Evolutionary conservation across 2,888 invertebrate species (phyloP), one percentile per base, ranked within the genome.

Genomic region (Apotomis betuletana): DNA sequence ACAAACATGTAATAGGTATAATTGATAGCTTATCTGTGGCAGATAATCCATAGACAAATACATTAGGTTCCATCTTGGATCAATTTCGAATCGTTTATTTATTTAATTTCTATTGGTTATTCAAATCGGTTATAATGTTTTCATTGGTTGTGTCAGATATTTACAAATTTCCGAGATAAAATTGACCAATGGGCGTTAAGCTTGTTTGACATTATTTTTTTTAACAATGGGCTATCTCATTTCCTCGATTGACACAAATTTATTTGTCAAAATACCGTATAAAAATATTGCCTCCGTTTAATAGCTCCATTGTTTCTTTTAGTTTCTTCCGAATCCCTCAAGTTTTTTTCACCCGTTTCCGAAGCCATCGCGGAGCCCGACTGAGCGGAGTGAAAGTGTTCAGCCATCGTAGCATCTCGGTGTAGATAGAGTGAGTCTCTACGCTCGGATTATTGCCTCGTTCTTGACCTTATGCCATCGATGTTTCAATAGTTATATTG

Each of bases 251-350:
- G 87, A 88, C 87, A 90, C 85, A 88, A 90, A 90, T 82, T 83
- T 81, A 88, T 87, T 91, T 90, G 90, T 90, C 92, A 92, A 91
- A 92, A 91, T 90, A 92, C 88, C 87, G 87, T 90, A 83, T 87
- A 88, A 86, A 90, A 85, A 86, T 87, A 85, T 88, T 84, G 82
- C 83, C 80, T 86, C 80, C 60, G 70, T 49, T 54, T 65, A 65
- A 46, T 82, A 83, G 78, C 82, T 84, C 83, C 85, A 84, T 87
- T 87, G 83, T 90, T 90, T 89, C 86, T 88, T 88, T 86, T 89
- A 87, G 83, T 86, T 90, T 89, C 85, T 83, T 84, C 84, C 79
- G 79, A 83, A 79, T 83, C 79, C 81, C 85, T 82, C 78, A 77
- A 78, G 79, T 87, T 89, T 82, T 76, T 86, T 88, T 88, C 75